Percentiles rank a stretch among this genome's conserved stretches.
Conservation (phyloP, 2,113 vertebrate species). For the Sturnus vulgaris region DNA sequence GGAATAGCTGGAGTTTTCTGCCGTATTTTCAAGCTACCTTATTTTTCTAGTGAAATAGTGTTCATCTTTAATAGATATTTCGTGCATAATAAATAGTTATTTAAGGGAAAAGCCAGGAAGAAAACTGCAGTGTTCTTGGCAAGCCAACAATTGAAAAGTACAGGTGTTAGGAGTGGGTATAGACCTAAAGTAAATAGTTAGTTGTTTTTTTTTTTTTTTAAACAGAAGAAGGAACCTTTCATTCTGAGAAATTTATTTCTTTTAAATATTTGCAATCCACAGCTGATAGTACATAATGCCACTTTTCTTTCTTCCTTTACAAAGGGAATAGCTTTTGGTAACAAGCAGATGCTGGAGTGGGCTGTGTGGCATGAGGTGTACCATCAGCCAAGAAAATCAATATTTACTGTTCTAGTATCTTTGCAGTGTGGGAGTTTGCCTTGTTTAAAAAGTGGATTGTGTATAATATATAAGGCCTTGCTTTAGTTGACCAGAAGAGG, state of each 20-base stretch:
- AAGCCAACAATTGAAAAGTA: conserved; percentile 74
- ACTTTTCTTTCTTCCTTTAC: conserved; percentile 72
- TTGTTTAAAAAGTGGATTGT: conserved; percentile 64
- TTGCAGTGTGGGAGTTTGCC: conserved; percentile 70
- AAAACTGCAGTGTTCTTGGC: conserved; percentile 69
- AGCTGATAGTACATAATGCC: conserved; percentile 66
- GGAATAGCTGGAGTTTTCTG: background rate
- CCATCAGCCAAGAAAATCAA: conserved; percentile 75
- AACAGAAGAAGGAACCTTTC: conserved; percentile 75
- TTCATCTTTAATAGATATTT: conserved; percentile 49
- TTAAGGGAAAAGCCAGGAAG: conserved; percentile 47
- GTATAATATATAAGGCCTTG: conserved; percentile 32
- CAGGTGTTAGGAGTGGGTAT: conserved; percentile 73
- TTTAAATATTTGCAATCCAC: conserved; percentile 83
- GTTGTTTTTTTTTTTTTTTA: conserved; percentile 12
- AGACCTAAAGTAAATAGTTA: conserved; percentile 73
- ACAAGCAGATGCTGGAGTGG: conserved; percentile 73
- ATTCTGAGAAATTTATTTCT: conserved; percentile 81
- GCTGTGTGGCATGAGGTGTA: conserved; percentile 58
- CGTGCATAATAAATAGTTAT: conserved; percentile 44
- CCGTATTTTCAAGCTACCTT: background rate
- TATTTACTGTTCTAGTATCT: conserved; percentile 82
- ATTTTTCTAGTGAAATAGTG: background rate
- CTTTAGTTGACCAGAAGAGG: conserved; percentile 44
- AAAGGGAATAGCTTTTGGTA: conserved; percentile 63